Evolutionary conservation across 2,797 vertebrate genomes (phyloP).

Genomic region (Varecia variegata): DNA sequence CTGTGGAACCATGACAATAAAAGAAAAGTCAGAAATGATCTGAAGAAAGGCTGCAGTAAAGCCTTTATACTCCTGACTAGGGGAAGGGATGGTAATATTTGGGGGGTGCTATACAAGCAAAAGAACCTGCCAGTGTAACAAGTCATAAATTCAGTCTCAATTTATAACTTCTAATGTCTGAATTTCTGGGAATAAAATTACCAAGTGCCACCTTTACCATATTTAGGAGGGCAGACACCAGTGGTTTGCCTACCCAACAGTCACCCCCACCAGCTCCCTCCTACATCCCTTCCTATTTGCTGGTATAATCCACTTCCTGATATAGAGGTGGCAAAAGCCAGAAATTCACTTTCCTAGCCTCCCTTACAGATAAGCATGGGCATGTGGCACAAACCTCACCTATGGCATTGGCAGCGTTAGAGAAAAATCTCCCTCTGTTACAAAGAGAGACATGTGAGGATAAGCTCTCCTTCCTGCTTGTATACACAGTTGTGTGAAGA

Average conservation of each 20-base stretch:
- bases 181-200: slow-evolving; percentile 9
- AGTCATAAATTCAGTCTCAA: background rate
- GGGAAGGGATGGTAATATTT: background rate
- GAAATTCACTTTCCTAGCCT: background rate
- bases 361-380: background rate
- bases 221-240: background rate
- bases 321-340: background rate
- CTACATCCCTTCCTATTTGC: background rate
- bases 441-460: background rate
- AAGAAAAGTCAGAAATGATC: slow-evolving; percentile 12
- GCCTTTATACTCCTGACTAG: background rate
- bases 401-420: background rate
- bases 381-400: background rate
- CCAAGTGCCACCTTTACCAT: background rate
- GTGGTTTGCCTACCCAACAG: background rate
- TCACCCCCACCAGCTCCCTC: background rate
- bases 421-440: background rate
- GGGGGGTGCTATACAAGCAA: background rate
- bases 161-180: background rate
- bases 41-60: background rate
- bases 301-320: background rate
- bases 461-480: background rate
- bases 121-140: background rate
- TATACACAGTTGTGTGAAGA: background rate
- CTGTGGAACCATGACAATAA: background rate